Evolutionary conservation across 2,113 vertebrate species (phyloP), one percentile per base, ranked within the genome.

Genomic region (Mormoops blainvillei): DNA sequence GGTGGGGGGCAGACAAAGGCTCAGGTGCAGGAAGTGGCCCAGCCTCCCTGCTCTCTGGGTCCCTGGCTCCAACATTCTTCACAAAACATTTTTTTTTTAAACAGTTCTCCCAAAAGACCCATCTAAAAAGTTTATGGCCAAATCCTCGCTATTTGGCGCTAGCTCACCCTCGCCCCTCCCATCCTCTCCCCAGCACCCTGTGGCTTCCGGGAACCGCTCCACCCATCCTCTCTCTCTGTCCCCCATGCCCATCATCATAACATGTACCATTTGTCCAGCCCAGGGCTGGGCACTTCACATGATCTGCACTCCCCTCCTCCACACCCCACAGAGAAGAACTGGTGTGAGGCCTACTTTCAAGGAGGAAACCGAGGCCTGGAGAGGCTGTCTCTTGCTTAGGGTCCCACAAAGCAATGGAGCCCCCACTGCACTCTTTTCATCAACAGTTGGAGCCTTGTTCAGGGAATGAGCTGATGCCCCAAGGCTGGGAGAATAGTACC

Each of bases 71-170:
- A 33, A 0, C 63, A 58, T 63, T 85, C 76, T 83, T 56, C 63
- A 43, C 31, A 77, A 83, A 86, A 81, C 20, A 31, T 78, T 87
- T 87, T 93, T 65, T 70, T 74, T n/a, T n/a, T n/a, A 89, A 95
- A 87, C 85, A 80, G 68, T 33, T 93, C 82, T 92, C 94, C 78
- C 96, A 61, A 45, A 54, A 94, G 97, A 56, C 22, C 45, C 83
- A 52, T 45, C 33, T 78, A 73, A 52, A 52, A 78, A 38, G 18
- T 80, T 78, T 70, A 65, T 20, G 81, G 45, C 58, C 50, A 58
- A 83, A 16, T 76, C 33, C 26, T 36, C 4, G 22, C 19, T 26
- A 1, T 81, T 84, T 22, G 82, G 26, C 77, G 20, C 26, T 3
- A 20, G 52, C 73, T 67, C 16, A 4, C 15, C 36, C 16, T 18